Conservation (phyloP, 2,888 invertebrate species). For the Machimus atricapillus region DNA sequence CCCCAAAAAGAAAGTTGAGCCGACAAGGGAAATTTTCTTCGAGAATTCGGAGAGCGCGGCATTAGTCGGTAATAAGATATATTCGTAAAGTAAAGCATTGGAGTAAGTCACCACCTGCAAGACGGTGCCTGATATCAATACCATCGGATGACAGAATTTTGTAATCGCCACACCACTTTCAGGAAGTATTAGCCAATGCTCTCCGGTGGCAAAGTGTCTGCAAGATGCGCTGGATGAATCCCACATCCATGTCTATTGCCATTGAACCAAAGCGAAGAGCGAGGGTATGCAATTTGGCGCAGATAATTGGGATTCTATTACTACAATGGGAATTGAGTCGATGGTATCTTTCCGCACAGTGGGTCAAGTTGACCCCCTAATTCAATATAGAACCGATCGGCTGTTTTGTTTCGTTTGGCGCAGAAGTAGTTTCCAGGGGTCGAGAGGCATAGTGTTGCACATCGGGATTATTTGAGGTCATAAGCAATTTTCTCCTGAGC, state of each 20-base stretch:
- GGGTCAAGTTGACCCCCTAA: slow-evolving; percentile 1
- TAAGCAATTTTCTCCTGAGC: background rate
- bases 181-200: slow-evolving; percentile 16
- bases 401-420: background rate
- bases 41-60: background rate
- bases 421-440: background rate
- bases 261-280: background rate
- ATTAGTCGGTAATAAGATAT: background rate
- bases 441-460: background rate
- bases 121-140: background rate
- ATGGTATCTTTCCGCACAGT: background rate
- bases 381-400: background rate
- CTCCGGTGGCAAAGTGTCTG: background rate
- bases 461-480: background rate
- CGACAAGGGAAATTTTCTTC: background rate
- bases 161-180: background rate
- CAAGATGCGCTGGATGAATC: background rate
- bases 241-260: background rate
- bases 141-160: slow-evolving; percentile 11
- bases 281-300: slow-evolving; percentile 6
- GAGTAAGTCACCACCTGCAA: background rate
- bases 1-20: slow-evolving; percentile 18
- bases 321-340: background rate
- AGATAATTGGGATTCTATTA: background rate
- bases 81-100: background rate